Evolutionary conservation across 92 coral and sea anemone species (phyloP).

Genomic region (Epizoanthus scotinus): DNA sequence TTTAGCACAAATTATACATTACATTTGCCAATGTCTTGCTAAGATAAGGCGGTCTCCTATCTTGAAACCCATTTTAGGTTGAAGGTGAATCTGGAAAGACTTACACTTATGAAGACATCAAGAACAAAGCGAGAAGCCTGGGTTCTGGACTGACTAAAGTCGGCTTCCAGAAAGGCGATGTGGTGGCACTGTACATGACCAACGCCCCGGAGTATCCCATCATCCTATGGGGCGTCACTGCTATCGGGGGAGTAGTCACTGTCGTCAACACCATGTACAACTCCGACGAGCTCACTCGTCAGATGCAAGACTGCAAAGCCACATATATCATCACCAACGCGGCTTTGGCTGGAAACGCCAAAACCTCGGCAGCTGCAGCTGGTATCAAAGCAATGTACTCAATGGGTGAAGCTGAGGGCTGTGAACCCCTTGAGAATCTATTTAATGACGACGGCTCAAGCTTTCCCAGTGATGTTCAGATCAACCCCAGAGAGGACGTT

Average conservation of each 20-base stretch:
- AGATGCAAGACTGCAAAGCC: slow-evolving; percentile 65
- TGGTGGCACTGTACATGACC: slow-evolving; percentile 68
- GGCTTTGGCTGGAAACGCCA: slow-evolving; percentile 65
- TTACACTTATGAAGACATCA: slow-evolving; percentile 70
- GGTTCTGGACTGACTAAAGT: slow-evolving; percentile 74
- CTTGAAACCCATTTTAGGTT: slow-evolving; percentile 61
- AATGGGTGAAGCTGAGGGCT: slow-evolving; percentile 70
- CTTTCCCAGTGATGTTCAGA: slow-evolving; percentile 47
- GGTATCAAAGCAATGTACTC: slow-evolving; percentile 52
- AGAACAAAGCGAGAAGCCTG: slow-evolving; percentile 53
- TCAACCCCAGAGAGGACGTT: slow-evolving; percentile 70
- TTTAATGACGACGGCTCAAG: slow-evolving; percentile 79
- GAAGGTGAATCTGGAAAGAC: slow-evolving; percentile 63
- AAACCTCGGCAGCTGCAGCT: slow-evolving; percentile 64
- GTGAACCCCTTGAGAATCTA: slow-evolving; percentile 63
- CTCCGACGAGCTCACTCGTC: slow-evolving; percentile 70
- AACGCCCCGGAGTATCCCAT: slow-evolving; percentile 78
- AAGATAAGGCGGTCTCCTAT: too few relatives aligned
- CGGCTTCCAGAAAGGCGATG: slow-evolving; percentile 84
- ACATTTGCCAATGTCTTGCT: too few relatives aligned
- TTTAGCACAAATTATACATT: too few relatives aligned
- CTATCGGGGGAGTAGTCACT: slow-evolving; percentile 79
- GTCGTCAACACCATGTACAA: slow-evolving; percentile 74
- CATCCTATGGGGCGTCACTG: slow-evolving; percentile 64
- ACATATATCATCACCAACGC: slow-evolving; percentile 73